Percentiles rank a stretch among this genome's conserved stretches.
phyloP scores from a whole-genome alignment of 2,797 vertebrate genomes.

The Danionella dracula region DNA sequence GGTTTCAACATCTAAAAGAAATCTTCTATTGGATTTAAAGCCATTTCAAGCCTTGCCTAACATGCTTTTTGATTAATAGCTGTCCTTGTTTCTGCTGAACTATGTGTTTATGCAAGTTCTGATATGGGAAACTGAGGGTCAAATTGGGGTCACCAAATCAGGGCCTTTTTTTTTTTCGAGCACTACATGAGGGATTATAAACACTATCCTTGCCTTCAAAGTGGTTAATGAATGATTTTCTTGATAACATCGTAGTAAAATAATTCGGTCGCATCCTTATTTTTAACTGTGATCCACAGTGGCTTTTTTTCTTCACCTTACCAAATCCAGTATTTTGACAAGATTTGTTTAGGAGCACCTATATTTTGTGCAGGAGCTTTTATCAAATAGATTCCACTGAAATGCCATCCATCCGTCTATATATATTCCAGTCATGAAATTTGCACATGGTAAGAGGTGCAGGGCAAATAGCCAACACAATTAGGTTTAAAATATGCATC shows the following conservation, averaged over 20 bases:
- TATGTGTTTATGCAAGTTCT: constrained; percentile 33
- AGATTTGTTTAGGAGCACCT: constrained; percentile 34
- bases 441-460: constrained; percentile 2
- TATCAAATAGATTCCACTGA: constrained; percentile 41
- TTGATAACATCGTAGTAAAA: constrained; percentile 28
- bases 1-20: constrained; percentile 44
- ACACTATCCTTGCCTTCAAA: constrained; percentile 22
- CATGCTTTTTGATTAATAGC: constrained; percentile 29
- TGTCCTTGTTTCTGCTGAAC: constrained; percentile 13
- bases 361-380: constrained; percentile 37
- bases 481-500: constrained; percentile 42
- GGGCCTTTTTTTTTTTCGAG: background rate
- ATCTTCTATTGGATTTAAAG: constrained; percentile 42
- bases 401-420: constrained; percentile 26
- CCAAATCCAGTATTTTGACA: background rate
- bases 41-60: constrained; percentile 13
- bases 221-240: background rate
- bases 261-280: constrained; percentile 6
- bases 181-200: constrained; percentile 15
- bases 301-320: constrained; percentile 20
- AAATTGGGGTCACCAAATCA: constrained; percentile 33
- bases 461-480: constrained; percentile 29
- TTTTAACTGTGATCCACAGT: constrained; percentile 12
- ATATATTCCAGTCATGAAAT: constrained; percentile 30
- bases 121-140: constrained; percentile 22